Evolutionary conservation across 23 tunicate genomes (phyloP), one percentile per base, ranked within the genome.

Genomic region (Trididemnum clinides): DNA sequence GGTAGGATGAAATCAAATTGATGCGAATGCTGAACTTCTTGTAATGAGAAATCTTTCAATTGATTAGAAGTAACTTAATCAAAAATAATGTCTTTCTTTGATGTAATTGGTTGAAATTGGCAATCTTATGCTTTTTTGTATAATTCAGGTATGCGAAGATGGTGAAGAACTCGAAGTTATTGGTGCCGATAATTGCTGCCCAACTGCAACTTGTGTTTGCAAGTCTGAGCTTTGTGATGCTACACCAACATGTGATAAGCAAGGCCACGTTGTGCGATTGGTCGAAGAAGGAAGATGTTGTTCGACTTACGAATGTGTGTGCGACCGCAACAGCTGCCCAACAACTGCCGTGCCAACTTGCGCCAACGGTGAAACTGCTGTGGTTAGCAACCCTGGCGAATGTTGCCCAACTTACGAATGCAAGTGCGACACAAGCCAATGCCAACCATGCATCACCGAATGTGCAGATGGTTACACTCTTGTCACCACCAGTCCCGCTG

Each of bases 381-480:
- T 85, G 20, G 94, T 94, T 36, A 54, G 74, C 32, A 91, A 91
- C 57, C 75, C 90, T 1, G 90, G 93, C 35, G 85, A 83, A 57
- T 97, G 99, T 49, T 97, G 99, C 57, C 97, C 97, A 76, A 54
- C 51, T 51, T 97, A 97, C 86, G 91, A 57, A 37, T 97, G 99
- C 54, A 33, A 50, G 33, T 97, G 99, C 85, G 97, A 91, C 63
- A 44, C 63, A 7, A 39, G 51, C 28, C 88, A 64, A 73, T 97
- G 99, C 76, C 88, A 51, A 65, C 90, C 99, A 38, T 62, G 77
- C 25, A 84, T 77, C 21, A 65, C 85, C 34, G 81, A 84, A 28
- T 96, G 99, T 74, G 90, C 90, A 1, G 57, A 32, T 36, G 96
- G 96, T 20, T 94, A 58, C 79, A 88, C 69, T 28, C 76, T 72